phyloP scores from a whole-genome alignment of 2,113 vertebrate genomes.

The Camelus dromedarius region DNA sequence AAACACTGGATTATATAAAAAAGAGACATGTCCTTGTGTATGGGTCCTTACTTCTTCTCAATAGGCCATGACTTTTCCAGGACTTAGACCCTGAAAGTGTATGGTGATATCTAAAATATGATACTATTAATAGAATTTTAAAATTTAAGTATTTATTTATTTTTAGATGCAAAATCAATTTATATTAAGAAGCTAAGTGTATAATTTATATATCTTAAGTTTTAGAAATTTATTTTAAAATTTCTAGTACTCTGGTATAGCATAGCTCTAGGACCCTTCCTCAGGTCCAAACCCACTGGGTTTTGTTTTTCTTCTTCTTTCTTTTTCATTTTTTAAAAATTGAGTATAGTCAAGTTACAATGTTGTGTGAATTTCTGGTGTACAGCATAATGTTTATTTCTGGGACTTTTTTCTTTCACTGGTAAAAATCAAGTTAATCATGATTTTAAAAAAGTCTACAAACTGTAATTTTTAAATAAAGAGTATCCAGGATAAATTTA shows the following conservation, averaged over 20 bases:
- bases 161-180: slow-evolving; percentile 67
- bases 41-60: neutral
- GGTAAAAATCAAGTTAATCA: slow-evolving; percentile 84
- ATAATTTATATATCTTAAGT: neutral
- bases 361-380: too few species aligned
- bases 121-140: neutral
- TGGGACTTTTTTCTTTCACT: slow-evolving; percentile 86
- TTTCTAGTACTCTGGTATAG: neutral
- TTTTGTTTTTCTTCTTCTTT: too few species aligned
- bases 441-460: neutral
- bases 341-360: too few species aligned
- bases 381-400: slow-evolving; percentile 69
- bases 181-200: slow-evolving; percentile 74
- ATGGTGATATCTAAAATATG: neutral
- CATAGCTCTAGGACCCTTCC: neutral
- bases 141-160: neutral
- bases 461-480: neutral
- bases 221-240: slow-evolving; percentile 25
- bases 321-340: too few species aligned
- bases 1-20: neutral
- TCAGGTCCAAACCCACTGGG: neutral
- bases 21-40: too few species aligned
- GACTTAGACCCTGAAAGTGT: neutral
- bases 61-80: neutral
- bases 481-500: neutral